Base-by-base conservation (phyloP, 2,888 invertebrate genomes). In the Anthrax anthrax region DNA sequence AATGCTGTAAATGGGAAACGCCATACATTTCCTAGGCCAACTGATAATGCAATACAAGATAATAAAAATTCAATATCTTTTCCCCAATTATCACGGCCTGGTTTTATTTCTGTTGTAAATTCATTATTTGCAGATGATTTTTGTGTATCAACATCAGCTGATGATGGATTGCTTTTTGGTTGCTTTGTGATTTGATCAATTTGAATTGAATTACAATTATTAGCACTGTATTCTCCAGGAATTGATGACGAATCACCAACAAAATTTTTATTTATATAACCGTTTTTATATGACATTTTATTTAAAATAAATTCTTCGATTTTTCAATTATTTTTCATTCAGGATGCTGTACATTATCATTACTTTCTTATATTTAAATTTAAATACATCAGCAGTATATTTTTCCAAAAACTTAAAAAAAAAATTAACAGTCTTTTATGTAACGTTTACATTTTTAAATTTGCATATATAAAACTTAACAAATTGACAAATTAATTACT, bases 1-100 rank as follows among this genome's bases (percentile, higher is more conserved):
- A 77, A 71, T 0, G 79, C 80, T 1, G 74, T 74, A 57, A 75
- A 78, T 1, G 79, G 78, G 62, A 80, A 80, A 39, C 79, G 65
- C 80, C 78, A 80, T 12, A 80, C 73, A 55, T 80, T 80, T 39
- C 80, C 80, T 19, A 80, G 64, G 0, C 80, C 80, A 2, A 80
- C 78, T 2, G 78, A 77, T 60, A 79, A 44, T 17, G 68, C 67
- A 37, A 67, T 67, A 57, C 67, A 67, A 5, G 80, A 80, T 69
- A 81, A 73, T 2, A 81, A 65, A 55, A 81, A 81, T 58, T 81
- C 77, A 8, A 77, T 59, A 34, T 75, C 73, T 49, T 72, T 76
- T 18, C 70, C 71, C 80, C 80, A 81, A 55, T 70, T 65, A 3
- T 63, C 70, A 1, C 64, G 29, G 12, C 29, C 29, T 12, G 12